Evolutionary conservation across 2,888 invertebrate genomes (phyloP), one percentile per base, ranked within the genome.

Genomic region (Tuberolachnus salignus): DNA sequence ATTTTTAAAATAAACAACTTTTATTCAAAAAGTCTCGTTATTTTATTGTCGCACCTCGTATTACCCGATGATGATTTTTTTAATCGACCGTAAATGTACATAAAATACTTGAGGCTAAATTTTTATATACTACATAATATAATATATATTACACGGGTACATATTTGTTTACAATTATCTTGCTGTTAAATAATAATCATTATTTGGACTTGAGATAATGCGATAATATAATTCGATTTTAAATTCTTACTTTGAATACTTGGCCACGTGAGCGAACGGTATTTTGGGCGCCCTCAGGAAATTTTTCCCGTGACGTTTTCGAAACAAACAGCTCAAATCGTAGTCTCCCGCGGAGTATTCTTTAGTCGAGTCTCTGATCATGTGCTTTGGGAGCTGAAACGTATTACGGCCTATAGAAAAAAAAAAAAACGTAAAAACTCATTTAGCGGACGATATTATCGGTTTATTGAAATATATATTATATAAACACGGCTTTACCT

Each of bases 281-380:
- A 69, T 34, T 8, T 67, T 67, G 14, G 78, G 78, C 13, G 78
- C 78, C 11, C 59, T 69, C n/a, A 78, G 14, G 51, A 78, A 78
- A 13, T 51, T 49, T 69, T 78, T 59, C 1, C 78, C 59, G 51
- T 67, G 59, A 21, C 78, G 59, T 69, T 78, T 78, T 61, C 16
- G 57, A 34, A 78, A 69, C n/a, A 78, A n/a, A 51, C 78, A 78
- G 21, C 78, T 78, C n/a, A 78, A 51, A 61, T 78, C 78, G 10
- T 78, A 78, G 1, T 78, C 78, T 8, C 6, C 51, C 4, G 16
- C 19, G 8, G 78, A 61, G 49, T 78, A 78, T 42, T 61, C 67
- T 51, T 42, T 69, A 11, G 57, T n/a, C 16, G 61, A 69, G 13
- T 69, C 49, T 69, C 78, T 69, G 26, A 78, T 69, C 69, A 78